Conservation (phyloP, 2,797 vertebrate species). For the Poliocrania exsul region DNA sequence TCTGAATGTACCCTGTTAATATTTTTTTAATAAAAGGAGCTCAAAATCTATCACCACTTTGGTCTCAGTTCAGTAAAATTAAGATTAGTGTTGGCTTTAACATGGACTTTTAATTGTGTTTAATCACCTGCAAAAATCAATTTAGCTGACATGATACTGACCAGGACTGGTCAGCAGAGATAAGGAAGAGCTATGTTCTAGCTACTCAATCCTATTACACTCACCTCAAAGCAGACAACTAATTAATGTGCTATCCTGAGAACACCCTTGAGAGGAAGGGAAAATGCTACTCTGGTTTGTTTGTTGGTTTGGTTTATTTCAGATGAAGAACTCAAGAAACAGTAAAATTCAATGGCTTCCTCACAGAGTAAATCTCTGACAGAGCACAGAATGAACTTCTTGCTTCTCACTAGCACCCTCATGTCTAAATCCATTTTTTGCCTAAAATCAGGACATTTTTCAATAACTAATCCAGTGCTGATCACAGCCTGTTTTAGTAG, state of each 20-base stretch:
- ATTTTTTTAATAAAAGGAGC: slow-evolving; percentile 18
- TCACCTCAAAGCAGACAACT: background rate
- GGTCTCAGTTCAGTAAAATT: slow-evolving; percentile 32
- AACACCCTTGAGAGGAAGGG: background rate
- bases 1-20: slow-evolving; percentile 19
- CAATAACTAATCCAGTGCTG: background rate
- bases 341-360: background rate
- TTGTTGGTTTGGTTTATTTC: background rate
- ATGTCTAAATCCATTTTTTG: background rate
- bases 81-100: slow-evolving; percentile 32
- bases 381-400: background rate
- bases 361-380: background rate
- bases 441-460: background rate
- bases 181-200: slow-evolving; percentile 29
- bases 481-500: background rate
- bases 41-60: slow-evolving; percentile 40
- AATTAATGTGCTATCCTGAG: slow-evolving; percentile 15
- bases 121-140: slow-evolving; percentile 62
- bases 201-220: background rate
- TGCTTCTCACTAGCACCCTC: background rate
- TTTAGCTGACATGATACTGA: slow-evolving; percentile 42
- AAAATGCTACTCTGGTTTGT: background rate
- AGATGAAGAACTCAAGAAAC: background rate
- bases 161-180: slow-evolving; percentile 39
- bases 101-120: slow-evolving; percentile 38